Evolutionary conservation across 2,797 vertebrate species (phyloP).

Genomic region (Sarcophilus harrisii): DNA sequence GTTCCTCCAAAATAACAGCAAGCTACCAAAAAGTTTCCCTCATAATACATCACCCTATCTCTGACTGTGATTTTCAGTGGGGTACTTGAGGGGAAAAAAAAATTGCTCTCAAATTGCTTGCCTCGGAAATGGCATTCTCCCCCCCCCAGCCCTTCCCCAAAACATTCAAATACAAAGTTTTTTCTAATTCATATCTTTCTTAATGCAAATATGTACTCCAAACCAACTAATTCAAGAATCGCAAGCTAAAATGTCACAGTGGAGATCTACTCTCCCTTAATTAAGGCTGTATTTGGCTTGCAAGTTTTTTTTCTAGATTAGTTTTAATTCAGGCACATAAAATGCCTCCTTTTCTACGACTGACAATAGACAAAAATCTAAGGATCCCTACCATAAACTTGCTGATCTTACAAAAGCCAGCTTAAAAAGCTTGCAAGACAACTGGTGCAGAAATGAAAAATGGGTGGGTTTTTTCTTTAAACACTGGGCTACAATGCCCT

Average conservation of each 20-base stretch:
- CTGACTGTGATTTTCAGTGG: constrained; percentile 53
- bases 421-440: constrained; percentile 73
- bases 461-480: constrained; percentile 53
- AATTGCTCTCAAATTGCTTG: constrained; percentile 51
- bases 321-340: constrained; percentile 73
- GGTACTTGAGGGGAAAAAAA: constrained; percentile 2
- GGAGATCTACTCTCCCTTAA: constrained; percentile 78
- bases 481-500: constrained; percentile 74
- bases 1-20: constrained; percentile 45
- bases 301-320: constrained; percentile 70
- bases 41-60: constrained; percentile 28
- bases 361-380: constrained; percentile 67
- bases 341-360: constrained; percentile 72
- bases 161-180: constrained; percentile 41
- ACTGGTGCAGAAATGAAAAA: constrained; percentile 77
- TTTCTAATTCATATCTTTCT: constrained; percentile 31
- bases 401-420: constrained; percentile 67
- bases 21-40: constrained; percentile 40
- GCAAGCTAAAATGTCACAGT: constrained; percentile 76
- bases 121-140: constrained; percentile 48
- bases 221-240: constrained; percentile 41
- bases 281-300: constrained; percentile 78
- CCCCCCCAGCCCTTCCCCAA: background rate
- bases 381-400: constrained; percentile 57
- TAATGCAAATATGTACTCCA: constrained; percentile 42